Percentiles rank a stretch among this genome's conserved stretches.
Evolutionary conservation across 2,113 vertebrate species (phyloP).

Genomic region (Stegastes partitus): DNA sequence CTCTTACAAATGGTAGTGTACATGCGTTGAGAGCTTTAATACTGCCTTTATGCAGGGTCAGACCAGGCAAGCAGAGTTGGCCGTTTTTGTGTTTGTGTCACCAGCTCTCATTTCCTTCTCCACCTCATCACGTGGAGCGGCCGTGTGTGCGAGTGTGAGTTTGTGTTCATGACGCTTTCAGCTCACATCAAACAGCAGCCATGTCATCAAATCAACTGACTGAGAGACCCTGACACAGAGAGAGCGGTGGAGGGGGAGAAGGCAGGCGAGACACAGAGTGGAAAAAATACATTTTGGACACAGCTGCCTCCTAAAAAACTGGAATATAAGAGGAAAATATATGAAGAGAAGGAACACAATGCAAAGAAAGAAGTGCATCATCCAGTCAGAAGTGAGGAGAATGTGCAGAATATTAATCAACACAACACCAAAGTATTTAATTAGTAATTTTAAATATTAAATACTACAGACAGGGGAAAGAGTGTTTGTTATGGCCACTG

Average conservation of each 20-base stretch:
- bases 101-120: constrained; percentile 36
- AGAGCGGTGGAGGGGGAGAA: neutral
- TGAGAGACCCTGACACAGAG: constrained; percentile 9
- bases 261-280: neutral
- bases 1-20: neutral
- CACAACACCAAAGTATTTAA: too few relatives aligned
- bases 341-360: neutral
- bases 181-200: constrained; percentile 53
- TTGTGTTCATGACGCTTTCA: constrained; percentile 40
- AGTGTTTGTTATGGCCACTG: too few relatives aligned
- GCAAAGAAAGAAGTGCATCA: neutral
- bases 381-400: neutral
- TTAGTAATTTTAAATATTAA: too few relatives aligned
- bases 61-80: constrained; percentile 4
- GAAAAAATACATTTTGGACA: neutral
- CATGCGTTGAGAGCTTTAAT: neutral
- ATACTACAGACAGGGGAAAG: too few relatives aligned
- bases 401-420: neutral
- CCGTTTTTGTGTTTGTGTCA: constrained; percentile 21
- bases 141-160: constrained; percentile 26
- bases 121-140: constrained; percentile 43
- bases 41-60: constrained; percentile 4
- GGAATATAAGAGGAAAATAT: neutral
- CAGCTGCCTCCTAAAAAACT: neutral
- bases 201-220: constrained; percentile 48